These are phyloP conservation scores for Parnassius mnemosyne DNA, from an alignment of 2,888 invertebrate genomes.

Conservation along the genomic window DNA sequence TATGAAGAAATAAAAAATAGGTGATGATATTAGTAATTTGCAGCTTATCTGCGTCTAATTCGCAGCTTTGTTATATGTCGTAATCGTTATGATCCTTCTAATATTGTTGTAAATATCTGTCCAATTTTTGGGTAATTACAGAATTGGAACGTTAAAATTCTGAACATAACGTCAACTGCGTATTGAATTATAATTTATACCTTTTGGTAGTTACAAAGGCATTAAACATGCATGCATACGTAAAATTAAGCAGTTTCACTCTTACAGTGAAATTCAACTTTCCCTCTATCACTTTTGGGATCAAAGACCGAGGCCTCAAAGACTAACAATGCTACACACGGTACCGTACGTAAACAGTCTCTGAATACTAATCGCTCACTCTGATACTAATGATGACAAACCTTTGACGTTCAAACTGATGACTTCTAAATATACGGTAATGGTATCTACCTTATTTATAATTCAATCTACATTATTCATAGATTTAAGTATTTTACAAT, in stretches of 20 bases:
- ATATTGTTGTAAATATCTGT: background rate
- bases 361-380: constrained; percentile 57
- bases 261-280: constrained; percentile 64
- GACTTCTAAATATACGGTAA: no score
- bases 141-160: constrained; percentile 9
- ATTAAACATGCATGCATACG: constrained; percentile 19
- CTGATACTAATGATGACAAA: constrained; percentile 53
- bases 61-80: no score
- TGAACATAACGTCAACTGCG: background rate
- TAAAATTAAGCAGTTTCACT: constrained; percentile 33
- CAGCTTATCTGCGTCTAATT: no score
- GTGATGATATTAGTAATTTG: no score
- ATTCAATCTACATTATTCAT: no score
- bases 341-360: constrained; percentile 42
- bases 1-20: no score
- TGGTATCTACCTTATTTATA: no score
- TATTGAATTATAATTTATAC: constrained; percentile 11
- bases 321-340: constrained; percentile 54
- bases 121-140: constrained; percentile 1
- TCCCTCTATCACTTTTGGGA: constrained; percentile 58
- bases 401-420: constrained; percentile 31
- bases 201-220: constrained; percentile 6
- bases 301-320: constrained; percentile 51
- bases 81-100: no score
- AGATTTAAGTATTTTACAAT: no score